Percentiles rank a stretch among this genome's conserved stretches.
Evolutionary conservation across 2,888 invertebrate species (phyloP).

Genomic region (Clistopyga incitator): DNA sequence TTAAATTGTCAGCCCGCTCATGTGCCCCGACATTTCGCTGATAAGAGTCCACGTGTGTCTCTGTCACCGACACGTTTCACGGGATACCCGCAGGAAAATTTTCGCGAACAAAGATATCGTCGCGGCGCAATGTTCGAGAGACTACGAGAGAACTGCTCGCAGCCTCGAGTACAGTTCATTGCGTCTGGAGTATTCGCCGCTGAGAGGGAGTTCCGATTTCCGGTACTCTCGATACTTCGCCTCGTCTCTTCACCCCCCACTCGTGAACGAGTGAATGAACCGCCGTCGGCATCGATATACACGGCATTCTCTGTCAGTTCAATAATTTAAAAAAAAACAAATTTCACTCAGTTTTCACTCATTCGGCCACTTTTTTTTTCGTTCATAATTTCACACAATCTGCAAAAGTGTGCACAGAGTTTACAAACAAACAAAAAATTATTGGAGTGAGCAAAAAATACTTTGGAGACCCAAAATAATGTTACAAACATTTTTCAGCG

Average conservation of each 20-base stretch:
- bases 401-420: too few species aligned
- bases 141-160: not conserved
- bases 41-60: not conserved
- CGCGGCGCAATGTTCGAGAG: not conserved
- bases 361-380: too few species aligned
- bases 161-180: not conserved
- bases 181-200: constrained; percentile 9
- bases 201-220: constrained; percentile 19
- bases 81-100: not conserved
- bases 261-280: constrained; percentile 14
- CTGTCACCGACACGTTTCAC: not conserved
- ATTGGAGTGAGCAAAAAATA: too few species aligned
- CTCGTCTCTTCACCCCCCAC: not conserved
- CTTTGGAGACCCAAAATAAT: too few species aligned
- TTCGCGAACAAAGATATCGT: constrained; percentile 17
- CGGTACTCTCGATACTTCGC: constrained; percentile 13
- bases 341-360: too few species aligned
- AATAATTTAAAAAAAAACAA: too few species aligned
- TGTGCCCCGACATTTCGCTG: not conserved
- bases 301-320: too few species aligned
- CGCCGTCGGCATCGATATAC: constrained; percentile 35
- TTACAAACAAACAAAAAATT: too few species aligned
- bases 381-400: too few species aligned
- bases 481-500: too few species aligned
- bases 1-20: not conserved